phyloP scores from a whole-genome alignment of 2,888 invertebrate genomes.

The Acholoe squamosa region DNA sequence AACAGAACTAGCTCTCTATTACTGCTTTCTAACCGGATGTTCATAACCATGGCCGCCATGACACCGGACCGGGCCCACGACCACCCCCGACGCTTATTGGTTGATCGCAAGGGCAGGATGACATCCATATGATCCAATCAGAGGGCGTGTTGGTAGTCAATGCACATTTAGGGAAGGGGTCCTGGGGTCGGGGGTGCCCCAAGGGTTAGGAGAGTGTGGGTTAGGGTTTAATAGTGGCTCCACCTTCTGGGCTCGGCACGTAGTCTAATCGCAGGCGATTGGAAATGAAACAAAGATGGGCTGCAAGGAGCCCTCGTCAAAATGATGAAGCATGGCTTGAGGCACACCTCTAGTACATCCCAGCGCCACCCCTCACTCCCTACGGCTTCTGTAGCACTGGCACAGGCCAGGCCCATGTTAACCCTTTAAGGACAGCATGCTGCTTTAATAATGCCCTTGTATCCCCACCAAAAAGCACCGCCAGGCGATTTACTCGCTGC shows the following conservation, averaged over 20 bases:
- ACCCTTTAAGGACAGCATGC: no score
- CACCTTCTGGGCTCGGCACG: neutral
- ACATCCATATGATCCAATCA: neutral
- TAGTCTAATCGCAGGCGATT: slow-evolving; percentile 5
- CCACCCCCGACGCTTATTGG: neutral
- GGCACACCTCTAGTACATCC: neutral
- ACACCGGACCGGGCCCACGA: neutral
- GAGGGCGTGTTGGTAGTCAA: neutral
- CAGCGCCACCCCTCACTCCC: neutral
- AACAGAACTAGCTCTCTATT: neutral
- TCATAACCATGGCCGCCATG: neutral
- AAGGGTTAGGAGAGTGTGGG: neutral
- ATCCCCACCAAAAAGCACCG: neutral
- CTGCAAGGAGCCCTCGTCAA: neutral
- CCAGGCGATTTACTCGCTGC: neutral
- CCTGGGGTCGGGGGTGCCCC: neutral
- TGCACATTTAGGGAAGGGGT: neutral
- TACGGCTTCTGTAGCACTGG: neutral
- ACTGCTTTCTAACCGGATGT: neutral
- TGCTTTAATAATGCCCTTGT: no score
- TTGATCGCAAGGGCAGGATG: neutral
- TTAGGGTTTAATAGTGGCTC: neutral
- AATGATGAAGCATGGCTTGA: neutral
- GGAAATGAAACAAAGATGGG: slow-evolving; percentile 39
- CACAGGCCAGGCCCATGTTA: no score